phyloP scores from a whole-genome alignment of 2,888 invertebrate species.

The Agrochola lychnidis region DNA sequence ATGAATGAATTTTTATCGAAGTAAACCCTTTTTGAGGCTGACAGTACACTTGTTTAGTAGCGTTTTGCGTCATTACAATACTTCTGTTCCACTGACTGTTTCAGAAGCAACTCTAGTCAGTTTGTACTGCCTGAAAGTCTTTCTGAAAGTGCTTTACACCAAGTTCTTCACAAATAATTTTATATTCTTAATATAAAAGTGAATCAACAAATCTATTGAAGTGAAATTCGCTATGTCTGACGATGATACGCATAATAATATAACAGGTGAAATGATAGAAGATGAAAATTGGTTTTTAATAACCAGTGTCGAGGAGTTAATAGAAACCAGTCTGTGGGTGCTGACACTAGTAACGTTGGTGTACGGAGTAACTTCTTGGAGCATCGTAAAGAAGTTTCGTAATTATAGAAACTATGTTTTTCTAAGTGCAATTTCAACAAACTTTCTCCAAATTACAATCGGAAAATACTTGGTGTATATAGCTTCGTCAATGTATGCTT shows the following conservation, averaged over 20 bases:
- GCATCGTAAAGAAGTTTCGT: background rate
- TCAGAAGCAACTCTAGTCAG: background rate
- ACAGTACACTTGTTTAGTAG: too few relatives aligned
- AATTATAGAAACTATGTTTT: background rate
- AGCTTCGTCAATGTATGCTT: too few relatives aligned
- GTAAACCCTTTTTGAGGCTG: too few relatives aligned
- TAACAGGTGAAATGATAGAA: too few relatives aligned
- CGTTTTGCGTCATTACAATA: background rate
- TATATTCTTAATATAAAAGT: background rate
- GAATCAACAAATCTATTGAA: background rate
- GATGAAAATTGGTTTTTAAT: too few relatives aligned
- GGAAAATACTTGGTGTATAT: too few relatives aligned
- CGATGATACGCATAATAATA: background rate
- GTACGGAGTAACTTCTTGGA: slow-evolving; percentile 13
- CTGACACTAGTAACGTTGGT: background rate
- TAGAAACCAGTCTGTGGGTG: background rate
- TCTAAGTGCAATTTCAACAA: background rate
- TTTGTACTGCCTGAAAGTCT: background rate
- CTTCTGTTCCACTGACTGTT: background rate
- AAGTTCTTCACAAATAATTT: background rate
- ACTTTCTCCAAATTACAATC: background rate
- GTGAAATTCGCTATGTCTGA: background rate
- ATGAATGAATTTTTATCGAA: too few relatives aligned
- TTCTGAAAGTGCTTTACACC: background rate
- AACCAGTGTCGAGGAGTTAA: background rate